phyloP scores from a whole-genome alignment of 1,140 invertebrate species.

The Tetraneura akinire region DNA sequence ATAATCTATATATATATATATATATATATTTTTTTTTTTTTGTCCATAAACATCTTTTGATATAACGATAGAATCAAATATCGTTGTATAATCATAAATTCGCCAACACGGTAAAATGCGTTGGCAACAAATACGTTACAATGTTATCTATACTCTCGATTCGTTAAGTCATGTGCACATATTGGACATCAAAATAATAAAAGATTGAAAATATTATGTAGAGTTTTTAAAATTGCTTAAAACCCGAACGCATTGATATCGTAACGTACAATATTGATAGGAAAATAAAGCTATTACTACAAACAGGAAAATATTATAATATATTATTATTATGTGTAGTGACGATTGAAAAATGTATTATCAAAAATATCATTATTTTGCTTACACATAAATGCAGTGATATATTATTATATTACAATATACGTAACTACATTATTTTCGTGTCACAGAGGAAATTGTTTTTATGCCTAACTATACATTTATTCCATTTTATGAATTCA shows the following conservation, averaged over 20 bases:
- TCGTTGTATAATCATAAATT: not conserved
- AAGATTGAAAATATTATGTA: not conserved
- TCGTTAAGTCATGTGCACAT: constrained; percentile 2
- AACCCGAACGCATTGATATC: not conserved
- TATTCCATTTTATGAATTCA: not conserved
- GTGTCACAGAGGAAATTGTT: not conserved
- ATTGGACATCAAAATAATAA: not conserved
- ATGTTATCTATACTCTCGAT: not conserved
- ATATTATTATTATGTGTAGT: not conserved
- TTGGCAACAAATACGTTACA: not conserved
- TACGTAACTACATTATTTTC: not conserved
- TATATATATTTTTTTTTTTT: not conserved
- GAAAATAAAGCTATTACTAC: not conserved
- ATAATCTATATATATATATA: not conserved
- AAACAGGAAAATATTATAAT: not conserved
- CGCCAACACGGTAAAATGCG: no score
- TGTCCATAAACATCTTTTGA: not conserved
- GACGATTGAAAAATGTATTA: not conserved
- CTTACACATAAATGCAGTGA: not conserved
- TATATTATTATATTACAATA: not conserved
- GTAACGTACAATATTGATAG: not conserved
- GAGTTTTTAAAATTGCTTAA: not conserved
- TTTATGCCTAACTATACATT: no score
- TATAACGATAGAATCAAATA: not conserved
- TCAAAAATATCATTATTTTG: no score